Conservation (phyloP, 2,888 invertebrate species). For the Hydraecia micacea region DNA sequence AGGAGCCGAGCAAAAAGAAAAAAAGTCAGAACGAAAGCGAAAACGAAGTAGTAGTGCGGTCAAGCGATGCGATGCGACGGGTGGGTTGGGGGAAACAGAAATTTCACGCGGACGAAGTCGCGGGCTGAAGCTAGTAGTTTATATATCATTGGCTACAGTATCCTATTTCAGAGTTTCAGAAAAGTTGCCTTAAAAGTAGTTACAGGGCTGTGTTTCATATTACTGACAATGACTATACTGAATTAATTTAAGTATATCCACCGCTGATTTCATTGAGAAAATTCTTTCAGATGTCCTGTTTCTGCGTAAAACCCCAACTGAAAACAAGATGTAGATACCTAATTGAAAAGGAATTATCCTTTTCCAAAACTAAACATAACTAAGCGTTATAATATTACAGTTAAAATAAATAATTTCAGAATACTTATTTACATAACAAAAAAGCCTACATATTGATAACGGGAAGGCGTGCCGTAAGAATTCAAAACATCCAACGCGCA, state of each 20-base stretch:
- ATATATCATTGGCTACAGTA: too few relatives aligned
- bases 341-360: not conserved
- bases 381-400: not conserved
- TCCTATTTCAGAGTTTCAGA: not conserved
- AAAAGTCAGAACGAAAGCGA: too few relatives aligned
- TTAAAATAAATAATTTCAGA: not conserved
- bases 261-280: not conserved
- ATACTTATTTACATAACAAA: not conserved
- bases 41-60: too few relatives aligned
- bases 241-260: not conserved
- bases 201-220: not conserved
- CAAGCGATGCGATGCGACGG: too few relatives aligned
- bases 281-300: not conserved
- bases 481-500: constrained; percentile 47
- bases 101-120: too few relatives aligned
- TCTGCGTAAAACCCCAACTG: not conserved
- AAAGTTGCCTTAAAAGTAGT: too few relatives aligned
- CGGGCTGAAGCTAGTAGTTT: too few relatives aligned
- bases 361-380: not conserved
- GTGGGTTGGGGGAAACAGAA: too few relatives aligned
- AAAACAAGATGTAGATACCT: not conserved
- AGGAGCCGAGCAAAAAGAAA: too few relatives aligned
- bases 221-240: not conserved
- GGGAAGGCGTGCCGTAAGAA: constrained; percentile 20
- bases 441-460: not conserved